These are phyloP conservation scores for Listrodromus nycthemerus DNA, from an alignment of 2,888 invertebrate genomes.

Conservation along the genomic window DNA sequence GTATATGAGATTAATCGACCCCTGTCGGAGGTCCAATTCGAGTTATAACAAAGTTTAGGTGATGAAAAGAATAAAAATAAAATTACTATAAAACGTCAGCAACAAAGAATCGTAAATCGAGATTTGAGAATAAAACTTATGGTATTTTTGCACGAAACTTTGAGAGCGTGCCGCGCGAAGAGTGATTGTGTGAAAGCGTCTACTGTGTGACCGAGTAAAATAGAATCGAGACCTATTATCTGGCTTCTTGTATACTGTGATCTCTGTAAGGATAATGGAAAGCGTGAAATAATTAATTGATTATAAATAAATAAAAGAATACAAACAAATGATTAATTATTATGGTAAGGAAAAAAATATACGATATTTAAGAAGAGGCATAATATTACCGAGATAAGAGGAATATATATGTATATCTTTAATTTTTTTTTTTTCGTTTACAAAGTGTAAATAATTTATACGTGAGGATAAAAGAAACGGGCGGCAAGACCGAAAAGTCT, in stretches of 20 bases:
- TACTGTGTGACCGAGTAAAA: constrained; percentile 73
- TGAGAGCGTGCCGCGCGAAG: constrained; percentile 41
- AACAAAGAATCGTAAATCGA: constrained; percentile 65
- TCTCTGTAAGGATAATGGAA: constrained; percentile 82
- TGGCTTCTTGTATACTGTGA: constrained; percentile 85
- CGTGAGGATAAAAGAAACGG: constrained; percentile 61
- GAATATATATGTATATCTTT: constrained; percentile 72
- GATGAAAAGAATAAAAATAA: constrained; percentile 26
- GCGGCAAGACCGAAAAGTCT: constrained; percentile 66
- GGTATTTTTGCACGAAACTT: constrained; percentile 78
- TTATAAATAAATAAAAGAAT: constrained; percentile 22
- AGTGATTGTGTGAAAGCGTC: constrained; percentile 36
- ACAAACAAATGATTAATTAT: constrained; percentile 74
- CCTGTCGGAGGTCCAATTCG: constrained; percentile 50
- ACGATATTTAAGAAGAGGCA: constrained; percentile 71
- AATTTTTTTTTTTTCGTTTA: constrained; percentile 68
- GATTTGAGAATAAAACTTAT: constrained; percentile 70
- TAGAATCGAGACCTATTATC: constrained; percentile 81
- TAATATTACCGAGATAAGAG: constrained; percentile 72
- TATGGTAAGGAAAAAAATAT: constrained; percentile 68
- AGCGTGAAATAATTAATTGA: constrained; percentile 67
- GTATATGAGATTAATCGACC: constrained; percentile 41
- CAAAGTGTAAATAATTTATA: constrained; percentile 81
- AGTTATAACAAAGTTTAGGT: constrained; percentile 37
- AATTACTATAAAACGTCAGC: constrained; percentile 31